Conservation (phyloP, 2,797 vertebrate species). For the Taenioides sp. region DNA sequence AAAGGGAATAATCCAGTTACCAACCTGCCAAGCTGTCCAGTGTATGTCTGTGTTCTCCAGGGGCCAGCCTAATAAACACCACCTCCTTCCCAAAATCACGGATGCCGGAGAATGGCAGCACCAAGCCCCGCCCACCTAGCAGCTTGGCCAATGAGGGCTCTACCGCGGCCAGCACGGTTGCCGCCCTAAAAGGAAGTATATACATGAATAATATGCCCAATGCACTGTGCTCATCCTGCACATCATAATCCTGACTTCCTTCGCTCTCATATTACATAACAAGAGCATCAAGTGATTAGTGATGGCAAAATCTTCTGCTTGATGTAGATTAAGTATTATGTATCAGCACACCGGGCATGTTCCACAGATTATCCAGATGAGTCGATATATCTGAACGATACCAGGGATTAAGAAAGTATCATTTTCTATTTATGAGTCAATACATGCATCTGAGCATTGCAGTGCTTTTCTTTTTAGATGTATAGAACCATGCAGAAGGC, state of each 20-base stretch:
- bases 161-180: constrained; percentile 79
- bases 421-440: background rate
- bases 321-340: constrained; percentile 48
- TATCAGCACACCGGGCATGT: constrained; percentile 15
- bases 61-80: constrained; percentile 85
- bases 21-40: constrained; percentile 89
- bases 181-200: constrained; percentile 75
- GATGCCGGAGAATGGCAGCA: constrained; percentile 87
- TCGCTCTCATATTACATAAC: constrained; percentile 59
- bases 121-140: constrained; percentile 80
- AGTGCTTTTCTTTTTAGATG: background rate
- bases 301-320: constrained; percentile 51
- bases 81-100: constrained; percentile 90
- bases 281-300: constrained; percentile 54
- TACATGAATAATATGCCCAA: constrained; percentile 31
- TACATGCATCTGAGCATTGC: background rate
- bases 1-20: constrained; percentile 18
- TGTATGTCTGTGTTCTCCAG: constrained; percentile 75
- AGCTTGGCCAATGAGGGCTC: constrained; percentile 80
- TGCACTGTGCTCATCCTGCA: constrained; percentile 21
- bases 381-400: background rate
- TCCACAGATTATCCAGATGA: constrained; percentile 4
- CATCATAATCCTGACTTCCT: constrained; percentile 57
- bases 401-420: background rate
- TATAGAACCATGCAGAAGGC: background rate